phyloP scores from a whole-genome alignment of 2,888 invertebrate genomes.

The Drosophila conformis region DNA sequence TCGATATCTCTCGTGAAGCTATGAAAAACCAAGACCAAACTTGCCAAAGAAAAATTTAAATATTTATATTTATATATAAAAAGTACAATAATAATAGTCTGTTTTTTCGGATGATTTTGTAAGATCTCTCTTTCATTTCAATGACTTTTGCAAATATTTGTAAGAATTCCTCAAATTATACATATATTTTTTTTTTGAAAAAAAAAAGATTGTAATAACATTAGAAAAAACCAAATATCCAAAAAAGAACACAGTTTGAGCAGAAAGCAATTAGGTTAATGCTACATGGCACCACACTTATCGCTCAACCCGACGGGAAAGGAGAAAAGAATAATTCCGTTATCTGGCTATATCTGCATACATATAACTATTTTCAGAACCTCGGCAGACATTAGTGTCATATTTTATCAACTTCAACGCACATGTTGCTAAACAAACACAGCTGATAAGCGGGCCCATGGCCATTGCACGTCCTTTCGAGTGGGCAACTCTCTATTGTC shows the following conservation, averaged over 20 bases:
- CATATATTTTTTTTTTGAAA: neutral
- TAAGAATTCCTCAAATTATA: neutral
- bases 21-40: neutral
- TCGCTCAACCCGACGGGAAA: neutral
- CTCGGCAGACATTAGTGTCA: conserved; percentile 28
- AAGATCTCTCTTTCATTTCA: neutral
- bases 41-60: neutral
- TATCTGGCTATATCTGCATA: conserved; percentile 42
- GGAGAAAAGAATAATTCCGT: conserved; percentile 15
- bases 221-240: neutral
- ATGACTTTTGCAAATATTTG: neutral
- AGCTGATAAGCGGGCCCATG: conserved; percentile 36
- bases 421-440: conserved; percentile 48
- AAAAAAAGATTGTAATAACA: neutral
- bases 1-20: neutral
- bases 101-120: neutral
- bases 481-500: conserved; percentile 29
- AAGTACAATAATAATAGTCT: too few relatives aligned
- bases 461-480: conserved; percentile 37
- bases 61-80: too few relatives aligned
- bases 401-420: conserved; percentile 39
- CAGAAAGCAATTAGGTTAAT: neutral
- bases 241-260: neutral
- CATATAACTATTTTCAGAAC: conserved; percentile 16
- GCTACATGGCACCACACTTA: neutral